These are phyloP conservation scores for Caiman crocodilus DNA, from an alignment of 2,797 vertebrate species.

Conservation along the genomic window DNA sequence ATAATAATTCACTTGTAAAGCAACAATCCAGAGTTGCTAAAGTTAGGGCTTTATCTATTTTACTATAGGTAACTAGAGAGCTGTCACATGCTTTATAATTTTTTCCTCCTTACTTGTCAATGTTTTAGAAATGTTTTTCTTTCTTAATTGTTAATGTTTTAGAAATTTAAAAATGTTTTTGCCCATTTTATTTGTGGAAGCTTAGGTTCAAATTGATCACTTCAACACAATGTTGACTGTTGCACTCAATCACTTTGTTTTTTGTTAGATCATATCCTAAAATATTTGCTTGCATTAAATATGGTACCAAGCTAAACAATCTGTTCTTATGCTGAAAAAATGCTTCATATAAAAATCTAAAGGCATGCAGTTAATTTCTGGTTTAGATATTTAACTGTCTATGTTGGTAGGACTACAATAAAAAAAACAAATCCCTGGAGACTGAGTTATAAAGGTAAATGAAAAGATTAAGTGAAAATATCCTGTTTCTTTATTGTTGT, in stretches of 20 bases:
- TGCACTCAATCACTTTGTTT: neutral
- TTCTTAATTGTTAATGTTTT: neutral
- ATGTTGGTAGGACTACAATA: neutral
- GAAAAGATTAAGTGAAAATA: constrained; percentile 15
- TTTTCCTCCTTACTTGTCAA: neutral
- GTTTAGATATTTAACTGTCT: constrained; percentile 7
- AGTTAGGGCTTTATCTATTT: neutral
- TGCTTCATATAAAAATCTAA: constrained; percentile 7
- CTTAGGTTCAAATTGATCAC: constrained; percentile 26
- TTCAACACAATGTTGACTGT: neutral
- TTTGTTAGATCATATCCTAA: constrained; percentile 25
- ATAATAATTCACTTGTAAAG: neutral
- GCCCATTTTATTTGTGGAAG: neutral
- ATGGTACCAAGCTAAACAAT: constrained; percentile 10
- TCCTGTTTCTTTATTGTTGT: neutral
- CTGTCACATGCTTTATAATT: neutral
- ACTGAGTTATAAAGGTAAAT: constrained; percentile 29
- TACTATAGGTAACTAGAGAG: neutral
- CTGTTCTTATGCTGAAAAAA: constrained; percentile 37
- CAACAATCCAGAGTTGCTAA: neutral
- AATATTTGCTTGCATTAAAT: constrained; percentile 23
- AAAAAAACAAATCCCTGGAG: neutral
- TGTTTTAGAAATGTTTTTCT: neutral
- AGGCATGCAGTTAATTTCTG: constrained; percentile 37
- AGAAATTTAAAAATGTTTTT: neutral